phyloP scores from a whole-genome alignment of 2,888 invertebrate species.

The Eledona agricola region DNA sequence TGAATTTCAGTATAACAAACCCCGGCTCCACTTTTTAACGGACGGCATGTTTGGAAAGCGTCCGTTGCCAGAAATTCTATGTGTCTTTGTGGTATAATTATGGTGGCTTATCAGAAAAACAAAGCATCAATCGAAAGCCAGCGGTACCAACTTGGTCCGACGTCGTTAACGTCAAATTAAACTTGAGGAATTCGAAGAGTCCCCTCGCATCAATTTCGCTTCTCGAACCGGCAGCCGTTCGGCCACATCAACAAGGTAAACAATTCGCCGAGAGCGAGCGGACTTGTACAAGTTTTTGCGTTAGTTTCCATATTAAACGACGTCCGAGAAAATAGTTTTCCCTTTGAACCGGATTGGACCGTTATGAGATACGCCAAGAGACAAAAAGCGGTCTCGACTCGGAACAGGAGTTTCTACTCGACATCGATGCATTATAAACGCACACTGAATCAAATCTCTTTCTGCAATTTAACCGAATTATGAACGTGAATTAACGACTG shows the following conservation, averaged over 20 bases:
- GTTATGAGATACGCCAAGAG: slow-evolving; percentile 19
- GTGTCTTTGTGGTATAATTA: no score
- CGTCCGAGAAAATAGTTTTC: slow-evolving; percentile 29
- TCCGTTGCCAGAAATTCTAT: no score
- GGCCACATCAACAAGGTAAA: slow-evolving; percentile 20
- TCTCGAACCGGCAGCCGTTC: slow-evolving; percentile 4
- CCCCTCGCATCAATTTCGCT: background rate
- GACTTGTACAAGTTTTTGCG: slow-evolving; percentile 27
- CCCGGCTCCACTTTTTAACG: no score
- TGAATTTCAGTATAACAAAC: no score
- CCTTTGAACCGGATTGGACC: slow-evolving; percentile 28
- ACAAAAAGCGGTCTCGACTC: slow-evolving; percentile 23
- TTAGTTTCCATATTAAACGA: slow-evolving; percentile 29
- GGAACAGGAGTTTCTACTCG: slow-evolving; percentile 31
- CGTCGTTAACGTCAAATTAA: no score
- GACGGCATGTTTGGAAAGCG: no score
- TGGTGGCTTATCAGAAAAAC: no score
- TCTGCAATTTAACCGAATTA: no score
- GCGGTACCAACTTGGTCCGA: no score
- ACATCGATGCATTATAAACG: slow-evolving; percentile 13
- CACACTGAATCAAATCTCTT: slow-evolving; percentile 14
- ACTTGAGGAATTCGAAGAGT: slow-evolving; percentile 3
- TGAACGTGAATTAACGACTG: no score
- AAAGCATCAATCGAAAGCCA: no score
- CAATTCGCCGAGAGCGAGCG: slow-evolving; percentile 12